Evolutionary conservation across 2,113 vertebrate species (phyloP), one percentile per base, ranked within the genome.

Genomic region (Boulengeromyrus knoepffleri): DNA sequence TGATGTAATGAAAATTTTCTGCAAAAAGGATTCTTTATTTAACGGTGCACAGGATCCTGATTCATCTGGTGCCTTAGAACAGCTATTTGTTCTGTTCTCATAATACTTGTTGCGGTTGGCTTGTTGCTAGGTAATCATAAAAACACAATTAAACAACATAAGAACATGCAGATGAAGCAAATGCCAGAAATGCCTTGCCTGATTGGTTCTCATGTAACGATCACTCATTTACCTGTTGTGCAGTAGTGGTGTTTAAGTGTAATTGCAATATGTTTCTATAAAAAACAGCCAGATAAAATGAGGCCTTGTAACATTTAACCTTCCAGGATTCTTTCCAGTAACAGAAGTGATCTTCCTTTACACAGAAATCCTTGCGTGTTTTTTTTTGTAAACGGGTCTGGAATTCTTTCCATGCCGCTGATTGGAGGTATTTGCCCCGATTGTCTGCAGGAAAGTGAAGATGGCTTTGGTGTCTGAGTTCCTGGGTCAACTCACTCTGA

Each of bases 401-500:
- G 31, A 85, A 46, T 62, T 8, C 31, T 39, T 53, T 46, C 4
- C 85, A 50, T 53, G 15, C 50, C 27, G 0, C 50, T 87, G 31
- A 53, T 87, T 36, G 31, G n/a, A 87, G n/a, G 50, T 21, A 3
- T 89, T 47, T 85, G 7, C 36, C 70, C 89, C 15, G 87, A 3
- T 66, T 24, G 94, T 89, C 92, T 93, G 31, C 92, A 96, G 95
- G 66, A 89, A 49, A 12, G n/a, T 87, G 88, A 95, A 91, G 58
- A 96, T 96, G 96, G 80, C 96, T 7, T 0, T 96, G 93, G 93
- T 97, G 31, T 90, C 93, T 31, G 95, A 97, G 89, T 96, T 95
- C 85, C 94, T 97, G 21, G 96, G 96, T 91, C 95, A 97, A 85
- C 94, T 97, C 47, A 89, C 93, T 24, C 92, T 97, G 85, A 95